Evolutionary conservation across 1,140 invertebrate genomes (phyloP).

Genomic region (Papilio polytes): DNA sequence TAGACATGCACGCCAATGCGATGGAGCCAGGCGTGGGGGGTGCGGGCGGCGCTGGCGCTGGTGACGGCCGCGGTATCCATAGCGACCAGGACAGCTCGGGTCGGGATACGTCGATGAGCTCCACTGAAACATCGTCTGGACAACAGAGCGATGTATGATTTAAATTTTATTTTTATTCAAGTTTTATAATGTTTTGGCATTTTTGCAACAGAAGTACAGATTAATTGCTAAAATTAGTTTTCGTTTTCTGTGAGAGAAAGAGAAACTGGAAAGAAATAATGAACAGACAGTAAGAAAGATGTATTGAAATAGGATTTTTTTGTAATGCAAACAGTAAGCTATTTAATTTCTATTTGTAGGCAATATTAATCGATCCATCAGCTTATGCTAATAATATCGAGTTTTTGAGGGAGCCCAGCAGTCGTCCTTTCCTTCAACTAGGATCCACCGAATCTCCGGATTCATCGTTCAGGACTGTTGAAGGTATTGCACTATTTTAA

Average conservation of each 20-base stretch:
- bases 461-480: slow-evolving; percentile 26
- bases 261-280: background rate
- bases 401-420: slow-evolving; percentile 43
- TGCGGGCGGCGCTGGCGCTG: slow-evolving; percentile 63
- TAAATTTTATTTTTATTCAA: too few species aligned
- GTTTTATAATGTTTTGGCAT: background rate
- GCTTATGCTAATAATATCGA: slow-evolving; percentile 51
- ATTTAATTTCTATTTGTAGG: slow-evolving; percentile 46
- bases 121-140: slow-evolving; percentile 63
- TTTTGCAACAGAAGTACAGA: background rate
- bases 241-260: background rate
- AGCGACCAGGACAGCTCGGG: slow-evolving; percentile 75
- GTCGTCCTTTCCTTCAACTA: slow-evolving; percentile 34
- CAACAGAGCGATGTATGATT: slow-evolving; percentile 60
- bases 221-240: background rate
- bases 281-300: background rate
- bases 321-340: background rate
- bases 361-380: slow-evolving; percentile 63
- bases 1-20: slow-evolving; percentile 63
- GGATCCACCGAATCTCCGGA: slow-evolving; percentile 32
- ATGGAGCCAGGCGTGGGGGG: slow-evolving; percentile 54
- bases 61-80: slow-evolving; percentile 73
- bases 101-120: slow-evolving; percentile 65
- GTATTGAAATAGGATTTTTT: too few species aligned
- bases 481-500: background rate